Evolutionary conservation across 2,888 invertebrate genomes (phyloP), one percentile per base, ranked within the genome.

Genomic region (Nycteola revayana): DNA sequence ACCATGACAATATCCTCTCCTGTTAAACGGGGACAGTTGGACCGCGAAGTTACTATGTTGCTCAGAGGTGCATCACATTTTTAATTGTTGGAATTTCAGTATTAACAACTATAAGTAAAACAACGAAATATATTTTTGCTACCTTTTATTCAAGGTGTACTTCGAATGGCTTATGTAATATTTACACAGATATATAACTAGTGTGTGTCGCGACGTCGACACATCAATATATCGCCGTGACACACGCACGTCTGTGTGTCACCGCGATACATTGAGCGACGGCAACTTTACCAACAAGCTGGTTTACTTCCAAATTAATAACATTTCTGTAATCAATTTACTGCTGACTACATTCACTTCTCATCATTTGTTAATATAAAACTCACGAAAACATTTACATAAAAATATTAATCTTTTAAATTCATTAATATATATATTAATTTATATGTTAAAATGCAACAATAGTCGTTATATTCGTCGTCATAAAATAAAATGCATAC

Each of bases 121-220:
- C 47, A 32, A 31, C 7, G 10, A 20, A 21, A 22, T 29, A n/a
- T 30, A 34, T 40, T 56, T 45, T 39, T 35, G 35, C 49, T 43
- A 48, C 57, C 67, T 69, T 75, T 78, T 72, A 77, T 75, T 69
- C 36, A 70, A 70, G 65, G 66, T 71, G 69, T 76, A 75, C 60
- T 74, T 75, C 58, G 55, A 54, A 50, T 59, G 32, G 33, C 56
- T 58, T 62, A 58, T 21, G 32, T 63, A 66, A 8, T 28, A 82
- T 83, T 75, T 83, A 83, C 82, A 80, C 47, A 64, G 59, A 64
- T 57, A 64, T 49, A 59, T 61, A 56, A 42, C 45, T 57, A 54
- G 34, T 33, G 36, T 35, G 36, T 23, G 10, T 21, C 24, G 32
- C 30, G 28, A 45, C 44, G 52, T 24, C 45, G 54, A 51, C 51